phyloP scores from a whole-genome alignment of 2,113 vertebrate species.

The Siniperca chuatsi region DNA sequence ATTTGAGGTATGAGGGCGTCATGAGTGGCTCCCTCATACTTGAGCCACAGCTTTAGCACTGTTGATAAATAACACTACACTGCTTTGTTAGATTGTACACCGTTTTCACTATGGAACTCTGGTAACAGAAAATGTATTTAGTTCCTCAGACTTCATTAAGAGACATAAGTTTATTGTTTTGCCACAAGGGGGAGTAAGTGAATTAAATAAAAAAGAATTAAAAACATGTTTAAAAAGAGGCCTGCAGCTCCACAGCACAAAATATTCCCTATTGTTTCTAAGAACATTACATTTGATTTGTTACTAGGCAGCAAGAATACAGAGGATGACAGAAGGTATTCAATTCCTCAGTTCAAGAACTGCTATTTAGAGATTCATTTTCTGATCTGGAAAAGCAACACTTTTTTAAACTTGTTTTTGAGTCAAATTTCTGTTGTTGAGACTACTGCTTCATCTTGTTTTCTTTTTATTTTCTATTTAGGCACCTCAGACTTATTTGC shows the following conservation, averaged over 20 bases:
- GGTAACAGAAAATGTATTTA: not conserved
- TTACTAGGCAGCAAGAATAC: constrained; percentile 17
- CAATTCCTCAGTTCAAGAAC: not conserved
- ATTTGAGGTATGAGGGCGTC: constrained; percentile 37
- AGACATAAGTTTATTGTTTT: not conserved
- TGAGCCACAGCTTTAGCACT: constrained; percentile 7
- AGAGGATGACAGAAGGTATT: not conserved
- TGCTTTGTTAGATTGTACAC: constrained; percentile 16
- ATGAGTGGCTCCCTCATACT: not conserved
- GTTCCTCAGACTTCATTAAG: not conserved
- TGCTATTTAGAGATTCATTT: not conserved
- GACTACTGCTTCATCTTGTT: not conserved
- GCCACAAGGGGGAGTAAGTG: constrained; percentile 80
- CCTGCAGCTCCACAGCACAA: constrained; percentile 55
- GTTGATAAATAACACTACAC: constrained; percentile 35
- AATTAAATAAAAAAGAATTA: constrained; percentile 59
- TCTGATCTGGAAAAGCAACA: not conserved
- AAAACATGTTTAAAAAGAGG: constrained; percentile 64
- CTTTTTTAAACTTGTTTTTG: not conserved
- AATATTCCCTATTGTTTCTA: constrained; percentile 50
- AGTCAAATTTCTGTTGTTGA: not conserved
- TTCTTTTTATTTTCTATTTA: not conserved
- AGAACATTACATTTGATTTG: constrained; percentile 1
- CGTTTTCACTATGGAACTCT: not conserved
- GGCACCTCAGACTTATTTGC: constrained; percentile 2